phyloP scores from a whole-genome alignment of 2,113 vertebrate species.

The Pimephales promelas region DNA sequence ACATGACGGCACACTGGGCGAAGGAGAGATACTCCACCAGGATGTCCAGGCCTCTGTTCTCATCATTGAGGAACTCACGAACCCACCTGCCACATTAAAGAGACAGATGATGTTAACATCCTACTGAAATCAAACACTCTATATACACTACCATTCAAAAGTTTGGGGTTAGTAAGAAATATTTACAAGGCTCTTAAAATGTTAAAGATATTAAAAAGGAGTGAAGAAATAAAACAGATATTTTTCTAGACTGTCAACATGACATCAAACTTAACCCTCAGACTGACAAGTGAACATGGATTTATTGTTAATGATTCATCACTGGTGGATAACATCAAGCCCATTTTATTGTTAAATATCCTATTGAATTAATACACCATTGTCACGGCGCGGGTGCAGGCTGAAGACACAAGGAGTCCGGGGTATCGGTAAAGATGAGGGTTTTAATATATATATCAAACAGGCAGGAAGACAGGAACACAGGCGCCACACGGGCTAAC shows the following conservation, averaged over 20 bases:
- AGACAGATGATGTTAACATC: conserved; percentile 46
- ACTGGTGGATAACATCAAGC: neutral
- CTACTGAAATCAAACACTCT: conserved; percentile 55
- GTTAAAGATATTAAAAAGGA: neutral
- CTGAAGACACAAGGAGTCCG: no score
- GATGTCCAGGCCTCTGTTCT: conserved; percentile 93
- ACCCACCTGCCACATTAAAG: conserved; percentile 85
- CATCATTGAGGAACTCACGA: conserved; percentile 94
- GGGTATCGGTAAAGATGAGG: no score
- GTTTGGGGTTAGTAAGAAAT: neutral
- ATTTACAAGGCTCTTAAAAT: neutral
- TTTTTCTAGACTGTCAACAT: neutral
- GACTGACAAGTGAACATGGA: neutral
- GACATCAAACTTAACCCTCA: neutral
- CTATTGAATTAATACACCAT: neutral
- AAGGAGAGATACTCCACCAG: conserved; percentile 97
- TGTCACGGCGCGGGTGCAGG: no score
- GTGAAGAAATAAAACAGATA: neutral
- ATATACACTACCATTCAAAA: neutral
- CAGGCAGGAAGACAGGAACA: no score
- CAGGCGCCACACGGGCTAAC: no score
- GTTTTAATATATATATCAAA: no score
- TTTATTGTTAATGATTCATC: neutral
- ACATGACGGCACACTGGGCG: conserved; percentile 94
- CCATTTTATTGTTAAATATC: neutral